These are phyloP conservation scores for Phrixothrix hirtus DNA, from an alignment of 2,888 invertebrate genomes.

Conservation along the genomic window DNA sequence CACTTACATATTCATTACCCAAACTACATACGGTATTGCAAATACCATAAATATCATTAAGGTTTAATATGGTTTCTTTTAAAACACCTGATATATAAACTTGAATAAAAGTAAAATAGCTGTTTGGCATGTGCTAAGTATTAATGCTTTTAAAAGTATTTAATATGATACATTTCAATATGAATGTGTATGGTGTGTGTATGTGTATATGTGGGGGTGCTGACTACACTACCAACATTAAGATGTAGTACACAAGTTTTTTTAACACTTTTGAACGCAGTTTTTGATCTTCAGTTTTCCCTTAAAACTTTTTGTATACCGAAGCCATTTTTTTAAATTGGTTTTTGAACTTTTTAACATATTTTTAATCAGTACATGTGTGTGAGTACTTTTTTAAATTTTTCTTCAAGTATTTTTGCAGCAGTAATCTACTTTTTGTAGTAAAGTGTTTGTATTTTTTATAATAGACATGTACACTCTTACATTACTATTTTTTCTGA, in stretches of 20 bases:
- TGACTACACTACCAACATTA: slow-evolving; percentile 23
- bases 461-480: slow-evolving; percentile 49
- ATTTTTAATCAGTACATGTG: slow-evolving; percentile 67
- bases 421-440: slow-evolving; percentile 50
- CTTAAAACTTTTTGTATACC: slow-evolving; percentile 30
- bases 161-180: slow-evolving; percentile 9
- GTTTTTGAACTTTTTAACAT: slow-evolving; percentile 35
- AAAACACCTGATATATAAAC: background rate
- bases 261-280: slow-evolving; percentile 33
- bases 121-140: slow-evolving; percentile 15
- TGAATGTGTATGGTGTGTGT: too few species aligned
- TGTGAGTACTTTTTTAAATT: slow-evolving; percentile 60
- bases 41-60: too few species aligned
- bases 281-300: slow-evolving; percentile 34
- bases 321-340: slow-evolving; percentile 35
- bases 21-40: too few species aligned
- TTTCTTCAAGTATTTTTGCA: slow-evolving; percentile 58
- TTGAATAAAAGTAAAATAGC: slow-evolving; percentile 8
- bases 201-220: too few species aligned
- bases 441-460: slow-evolving; percentile 40
- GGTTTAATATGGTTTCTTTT: too few species aligned
- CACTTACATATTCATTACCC: too few species aligned
- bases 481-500: slow-evolving; percentile 60
- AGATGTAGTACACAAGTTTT: slow-evolving; percentile 28
- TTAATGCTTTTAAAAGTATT: slow-evolving; percentile 8